Conservation (phyloP, 1,140 invertebrate species). For the Drosophila sproati region DNA sequence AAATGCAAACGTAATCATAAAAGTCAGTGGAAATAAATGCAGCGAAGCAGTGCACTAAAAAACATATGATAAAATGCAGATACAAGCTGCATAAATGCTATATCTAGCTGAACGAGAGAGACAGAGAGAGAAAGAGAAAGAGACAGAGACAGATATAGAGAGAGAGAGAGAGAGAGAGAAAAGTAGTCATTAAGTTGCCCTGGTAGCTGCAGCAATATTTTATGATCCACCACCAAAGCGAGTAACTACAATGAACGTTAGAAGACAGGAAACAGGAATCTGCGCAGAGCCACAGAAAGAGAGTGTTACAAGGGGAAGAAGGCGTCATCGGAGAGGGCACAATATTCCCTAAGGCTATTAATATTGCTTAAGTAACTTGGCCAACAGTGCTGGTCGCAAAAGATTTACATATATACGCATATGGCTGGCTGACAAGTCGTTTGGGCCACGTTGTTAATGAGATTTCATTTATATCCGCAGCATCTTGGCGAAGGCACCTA, state of each 20-base stretch:
- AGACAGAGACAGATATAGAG: no score
- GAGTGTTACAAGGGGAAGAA: background rate
- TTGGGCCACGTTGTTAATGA: conserved; percentile 37
- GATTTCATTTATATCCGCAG: conserved; percentile 26
- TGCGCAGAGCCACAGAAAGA: background rate
- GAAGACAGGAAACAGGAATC: conserved; percentile 30
- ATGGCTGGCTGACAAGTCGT: conserved; percentile 41
- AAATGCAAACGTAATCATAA: conserved; percentile 61
- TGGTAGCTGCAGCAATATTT: conserved; percentile 30
- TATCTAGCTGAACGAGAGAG: background rate
- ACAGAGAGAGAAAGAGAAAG: background rate
- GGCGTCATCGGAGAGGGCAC: background rate
- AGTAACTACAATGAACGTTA: conserved; percentile 28
- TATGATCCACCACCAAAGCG: conserved; percentile 70
- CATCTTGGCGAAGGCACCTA: background rate
- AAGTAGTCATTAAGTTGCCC: conserved; percentile 31
- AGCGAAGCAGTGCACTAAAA: conserved; percentile 42
- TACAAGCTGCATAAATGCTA: background rate
- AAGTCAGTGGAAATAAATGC: conserved; percentile 54
- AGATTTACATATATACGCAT: conserved; percentile 36
- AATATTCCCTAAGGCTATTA: conserved; percentile 5
- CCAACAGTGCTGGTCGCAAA: conserved; percentile 6
- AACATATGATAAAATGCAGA: conserved; percentile 49
- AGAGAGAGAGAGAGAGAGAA: background rate
- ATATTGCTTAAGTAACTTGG: conserved; percentile 33